These are phyloP conservation scores for Dolichotis patagonum DNA, from an alignment of 2,113 vertebrate genomes.

Conservation along the genomic window DNA sequence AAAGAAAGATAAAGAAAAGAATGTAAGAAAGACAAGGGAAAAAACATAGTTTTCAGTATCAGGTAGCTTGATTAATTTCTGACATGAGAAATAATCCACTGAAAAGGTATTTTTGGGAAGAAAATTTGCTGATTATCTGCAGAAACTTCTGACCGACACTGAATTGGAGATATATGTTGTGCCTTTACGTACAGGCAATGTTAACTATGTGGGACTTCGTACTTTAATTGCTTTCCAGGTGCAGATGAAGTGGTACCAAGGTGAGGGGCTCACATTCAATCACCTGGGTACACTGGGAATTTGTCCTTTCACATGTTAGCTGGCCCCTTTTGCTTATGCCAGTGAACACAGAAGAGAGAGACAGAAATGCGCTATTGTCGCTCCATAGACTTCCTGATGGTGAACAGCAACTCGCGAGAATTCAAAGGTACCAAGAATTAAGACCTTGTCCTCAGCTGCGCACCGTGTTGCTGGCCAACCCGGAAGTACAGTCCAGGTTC, in stretches of 20 bases:
- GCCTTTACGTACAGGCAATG: neutral
- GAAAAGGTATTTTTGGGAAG: neutral
- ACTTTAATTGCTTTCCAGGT: neutral
- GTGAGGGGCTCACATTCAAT: neutral
- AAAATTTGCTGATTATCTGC: neutral
- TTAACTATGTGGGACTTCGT: neutral
- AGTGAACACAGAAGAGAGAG: neutral
- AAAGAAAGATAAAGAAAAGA: neutral
- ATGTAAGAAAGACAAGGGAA: neutral
- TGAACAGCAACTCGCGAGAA: neutral
- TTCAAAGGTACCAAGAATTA: neutral
- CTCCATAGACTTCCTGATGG: neutral
- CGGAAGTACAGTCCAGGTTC: neutral
- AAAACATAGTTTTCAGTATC: neutral
- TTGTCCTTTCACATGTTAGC: too few species aligned
- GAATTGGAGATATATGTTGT: neutral
- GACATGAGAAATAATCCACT: neutral
- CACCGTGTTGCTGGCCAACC: neutral
- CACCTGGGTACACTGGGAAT: neutral
- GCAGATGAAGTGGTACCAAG: neutral
- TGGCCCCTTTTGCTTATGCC: neutral
- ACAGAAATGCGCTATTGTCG: neutral
- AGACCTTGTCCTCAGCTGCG: neutral
- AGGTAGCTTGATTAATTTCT: neutral
- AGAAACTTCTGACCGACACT: neutral